phyloP scores from a whole-genome alignment of 2,888 invertebrate species.

The Aleiodes leptofemur region DNA sequence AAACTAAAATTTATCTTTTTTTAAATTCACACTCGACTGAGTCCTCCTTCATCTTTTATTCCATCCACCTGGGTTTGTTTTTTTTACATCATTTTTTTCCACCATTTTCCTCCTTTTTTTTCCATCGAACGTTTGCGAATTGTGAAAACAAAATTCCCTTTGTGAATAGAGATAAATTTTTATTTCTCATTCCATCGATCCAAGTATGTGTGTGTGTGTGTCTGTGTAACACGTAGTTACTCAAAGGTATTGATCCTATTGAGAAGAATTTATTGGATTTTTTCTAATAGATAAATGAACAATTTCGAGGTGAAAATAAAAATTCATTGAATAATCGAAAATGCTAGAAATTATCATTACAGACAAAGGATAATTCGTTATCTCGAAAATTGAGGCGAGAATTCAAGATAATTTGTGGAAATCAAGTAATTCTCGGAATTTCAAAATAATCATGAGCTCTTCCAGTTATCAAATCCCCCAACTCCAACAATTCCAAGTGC shows the following conservation, averaged over 20 bases:
- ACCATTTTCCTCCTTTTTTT: conserved; percentile 34
- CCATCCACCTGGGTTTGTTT: conserved; percentile 26
- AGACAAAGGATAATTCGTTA: too few relatives aligned
- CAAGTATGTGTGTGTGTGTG: conserved; percentile 4
- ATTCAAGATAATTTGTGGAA: too few relatives aligned
- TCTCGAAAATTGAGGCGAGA: too few relatives aligned
- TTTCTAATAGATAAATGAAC: conserved; percentile 5
- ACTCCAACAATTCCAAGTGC: conserved; percentile 14
- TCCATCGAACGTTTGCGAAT: conserved; percentile 42
- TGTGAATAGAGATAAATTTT: conserved; percentile 46
- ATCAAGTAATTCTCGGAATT: background rate
- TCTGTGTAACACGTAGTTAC: conserved; percentile 28
- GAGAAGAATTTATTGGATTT: conserved; percentile 18
- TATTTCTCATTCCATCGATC: conserved; percentile 46
- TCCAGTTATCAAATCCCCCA: conserved; percentile 8
- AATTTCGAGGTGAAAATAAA: background rate
- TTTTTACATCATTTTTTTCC: conserved; percentile 26
- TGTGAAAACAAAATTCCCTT: conserved; percentile 50
- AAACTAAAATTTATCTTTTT: conserved; percentile 30
- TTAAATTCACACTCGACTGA: conserved; percentile 22
- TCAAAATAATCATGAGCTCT: conserved; percentile 2
- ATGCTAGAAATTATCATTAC: too few relatives aligned
- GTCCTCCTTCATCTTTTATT: conserved; percentile 47
- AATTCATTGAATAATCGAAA: background rate
- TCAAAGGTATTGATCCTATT: conserved; percentile 47